Percentiles rank a stretch among this genome's conserved stretches.
Evolutionary conservation across 1,140 invertebrate genomes (phyloP).

Genomic region (Ostrea denselamellosa): DNA sequence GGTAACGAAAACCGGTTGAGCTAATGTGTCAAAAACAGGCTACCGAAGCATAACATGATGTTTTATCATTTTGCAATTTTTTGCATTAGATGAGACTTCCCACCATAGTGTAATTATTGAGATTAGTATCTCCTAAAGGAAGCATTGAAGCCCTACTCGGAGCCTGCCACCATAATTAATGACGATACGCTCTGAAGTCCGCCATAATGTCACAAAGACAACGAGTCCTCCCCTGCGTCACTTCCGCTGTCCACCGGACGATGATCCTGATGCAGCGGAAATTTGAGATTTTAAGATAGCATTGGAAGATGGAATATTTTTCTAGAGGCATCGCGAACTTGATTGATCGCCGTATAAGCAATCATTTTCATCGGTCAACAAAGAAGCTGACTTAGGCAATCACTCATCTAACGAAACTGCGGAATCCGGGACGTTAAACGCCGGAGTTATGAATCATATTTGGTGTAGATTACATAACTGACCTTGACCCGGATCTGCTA

Average conservation of each 20-base stretch:
- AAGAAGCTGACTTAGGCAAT: slow-evolving; percentile 26
- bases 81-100: slow-evolving; percentile 3
- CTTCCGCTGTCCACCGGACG: slow-evolving; percentile 2
- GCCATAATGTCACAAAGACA: slow-evolving; percentile 29
- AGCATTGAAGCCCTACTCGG: neutral
- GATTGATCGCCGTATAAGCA: slow-evolving; percentile 34
- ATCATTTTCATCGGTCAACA: slow-evolving; percentile 37
- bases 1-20: too few species aligned
- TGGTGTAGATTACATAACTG: slow-evolving; percentile 26
- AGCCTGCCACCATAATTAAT: neutral
- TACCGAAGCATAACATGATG: too few species aligned
- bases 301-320: slow-evolving; percentile 24
- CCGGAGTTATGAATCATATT: slow-evolving; percentile 31
- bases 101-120: neutral
- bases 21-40: too few species aligned
- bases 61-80: neutral
- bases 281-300: slow-evolving; percentile 33
- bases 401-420: slow-evolving; percentile 26
- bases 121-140: neutral
- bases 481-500: neutral
- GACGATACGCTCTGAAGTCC: neutral
- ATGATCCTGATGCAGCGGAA: slow-evolving; percentile 27
- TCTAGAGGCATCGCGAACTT: slow-evolving; percentile 30
- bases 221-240: slow-evolving; percentile 15
- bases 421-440: slow-evolving; percentile 11